Percentiles rank a stretch among this genome's conserved stretches.
phyloP scores from a whole-genome alignment of 2,888 invertebrate species.

The Aleiodes leptofemur region DNA sequence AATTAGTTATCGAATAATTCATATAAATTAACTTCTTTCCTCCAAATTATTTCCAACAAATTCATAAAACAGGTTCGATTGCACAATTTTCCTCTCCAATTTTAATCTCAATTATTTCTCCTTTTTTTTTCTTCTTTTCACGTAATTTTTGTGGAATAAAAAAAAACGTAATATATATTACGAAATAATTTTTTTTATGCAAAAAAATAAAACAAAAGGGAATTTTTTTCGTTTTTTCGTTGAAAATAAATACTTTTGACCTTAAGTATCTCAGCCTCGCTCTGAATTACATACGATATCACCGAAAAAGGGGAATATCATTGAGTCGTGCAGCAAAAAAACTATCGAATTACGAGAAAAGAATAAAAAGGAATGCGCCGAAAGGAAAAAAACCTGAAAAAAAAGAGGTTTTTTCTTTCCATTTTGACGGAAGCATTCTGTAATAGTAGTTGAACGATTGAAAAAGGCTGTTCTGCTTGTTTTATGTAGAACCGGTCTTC shows the following conservation, averaged over 20 bases:
- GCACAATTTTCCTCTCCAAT: too few species aligned
- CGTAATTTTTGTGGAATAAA: too few species aligned
- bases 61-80: too few species aligned
- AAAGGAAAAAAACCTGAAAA: too few species aligned
- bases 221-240: not conserved
- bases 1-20: too few species aligned
- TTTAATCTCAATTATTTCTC: too few species aligned
- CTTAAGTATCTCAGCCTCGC: not conserved
- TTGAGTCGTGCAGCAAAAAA: not conserved
- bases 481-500: constrained; percentile 38
- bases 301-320: constrained; percentile 14
- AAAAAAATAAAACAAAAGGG: too few species aligned
- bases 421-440: constrained; percentile 17
- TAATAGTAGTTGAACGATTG: constrained; percentile 25
- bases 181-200: not conserved
- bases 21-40: too few species aligned
- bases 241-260: constrained; percentile 8
- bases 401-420: too few species aligned
- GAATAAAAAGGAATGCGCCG: not conserved
- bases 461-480: constrained; percentile 32
- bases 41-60: too few species aligned
- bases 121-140: too few species aligned
- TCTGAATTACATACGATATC: not conserved
- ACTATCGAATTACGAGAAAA: not conserved
- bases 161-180: not conserved